Evolutionary conservation across 2,113 vertebrate species (phyloP).

Genomic region (Stegostoma tigrinum): DNA sequence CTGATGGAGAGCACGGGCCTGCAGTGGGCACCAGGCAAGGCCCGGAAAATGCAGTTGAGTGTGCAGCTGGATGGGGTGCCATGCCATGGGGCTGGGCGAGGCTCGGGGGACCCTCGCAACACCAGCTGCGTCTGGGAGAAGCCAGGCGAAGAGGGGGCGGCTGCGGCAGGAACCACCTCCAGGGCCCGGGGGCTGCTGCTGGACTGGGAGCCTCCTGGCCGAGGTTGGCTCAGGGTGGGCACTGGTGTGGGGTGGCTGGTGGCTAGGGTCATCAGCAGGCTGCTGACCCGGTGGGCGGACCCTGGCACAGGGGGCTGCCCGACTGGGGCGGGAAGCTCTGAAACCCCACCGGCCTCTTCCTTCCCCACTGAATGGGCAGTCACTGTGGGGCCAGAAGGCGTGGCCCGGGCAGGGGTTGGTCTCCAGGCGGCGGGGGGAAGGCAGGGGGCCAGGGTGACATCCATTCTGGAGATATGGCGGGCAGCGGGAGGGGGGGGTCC

Average conservation of each 20-base stretch:
- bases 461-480: background rate
- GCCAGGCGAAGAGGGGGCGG: background rate
- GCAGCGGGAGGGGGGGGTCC: background rate
- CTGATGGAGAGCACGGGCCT: slow-evolving; percentile 2
- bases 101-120: background rate
- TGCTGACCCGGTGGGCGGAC: background rate
- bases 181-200: background rate
- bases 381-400: no score
- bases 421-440: background rate
- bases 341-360: no score
- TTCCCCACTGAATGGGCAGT: no score
- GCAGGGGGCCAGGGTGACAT: background rate
- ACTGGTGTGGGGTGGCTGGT: background rate
- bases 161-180: background rate
- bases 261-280: background rate
- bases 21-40: background rate
- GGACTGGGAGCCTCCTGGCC: background rate
- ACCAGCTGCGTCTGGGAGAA: background rate
- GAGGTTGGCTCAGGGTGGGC: background rate
- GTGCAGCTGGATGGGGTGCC: background rate
- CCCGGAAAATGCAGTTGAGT: background rate
- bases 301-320: background rate
- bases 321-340: background rate
- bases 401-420: background rate
- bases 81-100: background rate